Evolutionary conservation across 2,797 vertebrate genomes (phyloP).

Genomic region (Hozukius guyotensis): DNA sequence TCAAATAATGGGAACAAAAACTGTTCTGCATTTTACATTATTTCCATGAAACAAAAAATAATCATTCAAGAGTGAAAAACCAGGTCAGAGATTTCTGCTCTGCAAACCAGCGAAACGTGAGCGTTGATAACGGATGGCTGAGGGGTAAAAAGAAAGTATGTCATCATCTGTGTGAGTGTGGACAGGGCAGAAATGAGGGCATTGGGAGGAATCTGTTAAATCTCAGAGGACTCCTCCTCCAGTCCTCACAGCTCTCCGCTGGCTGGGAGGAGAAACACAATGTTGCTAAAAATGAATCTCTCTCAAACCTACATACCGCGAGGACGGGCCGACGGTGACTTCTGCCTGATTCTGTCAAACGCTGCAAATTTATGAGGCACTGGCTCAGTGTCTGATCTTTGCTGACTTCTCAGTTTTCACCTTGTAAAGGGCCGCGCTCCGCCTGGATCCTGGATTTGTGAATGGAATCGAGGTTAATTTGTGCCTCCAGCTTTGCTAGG

Average conservation of each 20-base stretch:
- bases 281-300: constrained; percentile 54
- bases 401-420: neutral
- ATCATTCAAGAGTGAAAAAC: constrained; percentile 37
- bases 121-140: constrained; percentile 29
- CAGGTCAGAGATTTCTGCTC: constrained; percentile 43
- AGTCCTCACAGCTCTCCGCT: constrained; percentile 32
- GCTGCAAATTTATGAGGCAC: neutral
- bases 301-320: constrained; percentile 29
- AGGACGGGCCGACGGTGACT: constrained; percentile 7
- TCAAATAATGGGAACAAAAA: neutral
- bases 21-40: neutral
- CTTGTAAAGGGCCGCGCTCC: neutral
- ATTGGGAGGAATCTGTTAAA: constrained; percentile 33
- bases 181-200: constrained; percentile 71
- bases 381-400: neutral
- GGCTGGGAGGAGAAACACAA: constrained; percentile 35
- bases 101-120: neutral
- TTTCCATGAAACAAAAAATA: constrained; percentile 9
- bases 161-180: constrained; percentile 47
- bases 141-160: constrained; percentile 62
- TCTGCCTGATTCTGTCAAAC: constrained; percentile 27
- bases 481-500: neutral
- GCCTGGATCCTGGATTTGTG: constrained; percentile 1
- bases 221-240: constrained; percentile 33
- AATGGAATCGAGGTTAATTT: constrained; percentile 1